Conservation (phyloP, 2,888 invertebrate species). For the Dorcus hopei region DNA sequence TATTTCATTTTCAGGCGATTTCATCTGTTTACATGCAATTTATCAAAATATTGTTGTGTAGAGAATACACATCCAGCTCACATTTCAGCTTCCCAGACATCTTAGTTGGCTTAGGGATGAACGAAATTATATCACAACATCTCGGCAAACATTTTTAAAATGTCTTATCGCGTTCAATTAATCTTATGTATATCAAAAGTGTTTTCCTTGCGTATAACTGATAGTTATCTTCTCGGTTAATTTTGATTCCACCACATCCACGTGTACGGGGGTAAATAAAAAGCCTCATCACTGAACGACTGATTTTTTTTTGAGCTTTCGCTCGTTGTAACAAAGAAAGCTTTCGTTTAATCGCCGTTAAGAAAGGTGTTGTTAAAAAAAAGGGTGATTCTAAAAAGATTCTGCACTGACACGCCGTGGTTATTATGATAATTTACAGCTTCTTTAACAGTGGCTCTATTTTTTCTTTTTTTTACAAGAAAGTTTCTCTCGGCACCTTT, state of each 20-base stretch:
- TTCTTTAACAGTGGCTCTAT: constrained; percentile 26
- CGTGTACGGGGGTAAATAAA: too few species aligned
- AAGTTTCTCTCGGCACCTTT: constrained; percentile 33
- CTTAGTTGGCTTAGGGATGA: constrained; percentile 24
- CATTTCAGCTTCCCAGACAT: constrained; percentile 18
- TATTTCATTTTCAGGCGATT: constrained; percentile 36
- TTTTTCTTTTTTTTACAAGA: constrained; percentile 24
- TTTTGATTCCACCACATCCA: too few species aligned
- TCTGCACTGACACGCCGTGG: constrained; percentile 27
- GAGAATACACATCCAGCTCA: constrained; percentile 28
- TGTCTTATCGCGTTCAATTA: constrained; percentile 27
- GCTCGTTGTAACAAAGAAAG: too few species aligned
- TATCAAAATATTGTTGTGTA: constrained; percentile 40
- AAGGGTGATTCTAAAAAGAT: constrained; percentile 9
- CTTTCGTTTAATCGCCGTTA: background rate
- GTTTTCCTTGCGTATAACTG: constrained; percentile 16
- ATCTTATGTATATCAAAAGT: constrained; percentile 30
- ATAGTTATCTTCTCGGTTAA: background rate
- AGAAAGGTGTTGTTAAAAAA: background rate
- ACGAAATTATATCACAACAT: constrained; percentile 30
- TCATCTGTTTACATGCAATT: constrained; percentile 39
- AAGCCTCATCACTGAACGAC: too few species aligned
- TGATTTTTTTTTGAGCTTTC: too few species aligned
- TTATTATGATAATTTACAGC: constrained; percentile 36
- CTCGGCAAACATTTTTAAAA: constrained; percentile 20